Conservation (phyloP, 2,113 vertebrate species). For the Syrmaticus mikado region DNA sequence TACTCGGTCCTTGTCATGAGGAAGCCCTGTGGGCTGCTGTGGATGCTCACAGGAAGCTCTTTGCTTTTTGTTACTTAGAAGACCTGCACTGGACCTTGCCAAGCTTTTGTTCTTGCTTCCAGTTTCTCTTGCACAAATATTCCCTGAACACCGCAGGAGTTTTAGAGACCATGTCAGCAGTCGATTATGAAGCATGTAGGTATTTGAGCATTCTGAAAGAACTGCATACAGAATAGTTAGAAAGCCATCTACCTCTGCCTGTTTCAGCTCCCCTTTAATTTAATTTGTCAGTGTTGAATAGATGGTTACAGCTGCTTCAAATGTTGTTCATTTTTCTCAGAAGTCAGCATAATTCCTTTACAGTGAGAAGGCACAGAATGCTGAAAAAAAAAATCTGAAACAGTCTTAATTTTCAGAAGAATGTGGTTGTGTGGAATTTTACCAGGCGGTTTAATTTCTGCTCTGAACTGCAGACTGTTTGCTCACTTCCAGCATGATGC, state of each 20-base stretch:
- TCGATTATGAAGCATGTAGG: not conserved
- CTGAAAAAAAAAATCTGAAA: not conserved
- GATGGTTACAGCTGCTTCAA: not conserved
- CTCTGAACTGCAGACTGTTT: not conserved
- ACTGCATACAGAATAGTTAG: not conserved
- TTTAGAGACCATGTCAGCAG: rapidly evolving
- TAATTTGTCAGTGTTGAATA: not conserved
- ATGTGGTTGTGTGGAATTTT: not conserved
- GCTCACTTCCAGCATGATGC: slow-evolving; percentile 2
- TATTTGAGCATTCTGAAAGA: not conserved
- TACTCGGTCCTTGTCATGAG: too few species aligned
- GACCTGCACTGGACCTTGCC: not conserved
- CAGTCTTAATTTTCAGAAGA: not conserved
- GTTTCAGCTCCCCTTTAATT: not conserved
- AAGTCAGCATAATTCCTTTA: not conserved
- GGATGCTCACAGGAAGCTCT: not conserved
- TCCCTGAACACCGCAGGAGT: not conserved
- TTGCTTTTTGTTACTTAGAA: rapidly evolving
- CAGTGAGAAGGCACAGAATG: not conserved
- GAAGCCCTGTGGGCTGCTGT: not conserved
- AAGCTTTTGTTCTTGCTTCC: not conserved
- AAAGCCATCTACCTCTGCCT: not conserved
- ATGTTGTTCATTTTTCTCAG: not conserved
- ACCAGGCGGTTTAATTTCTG: not conserved
- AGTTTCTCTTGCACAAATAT: not conserved